A percentile compares a stretch with the other conserved stretches of the same genome.
Conservation (phyloP, 2,888 invertebrate species). For the Sussaba pulchella region DNA sequence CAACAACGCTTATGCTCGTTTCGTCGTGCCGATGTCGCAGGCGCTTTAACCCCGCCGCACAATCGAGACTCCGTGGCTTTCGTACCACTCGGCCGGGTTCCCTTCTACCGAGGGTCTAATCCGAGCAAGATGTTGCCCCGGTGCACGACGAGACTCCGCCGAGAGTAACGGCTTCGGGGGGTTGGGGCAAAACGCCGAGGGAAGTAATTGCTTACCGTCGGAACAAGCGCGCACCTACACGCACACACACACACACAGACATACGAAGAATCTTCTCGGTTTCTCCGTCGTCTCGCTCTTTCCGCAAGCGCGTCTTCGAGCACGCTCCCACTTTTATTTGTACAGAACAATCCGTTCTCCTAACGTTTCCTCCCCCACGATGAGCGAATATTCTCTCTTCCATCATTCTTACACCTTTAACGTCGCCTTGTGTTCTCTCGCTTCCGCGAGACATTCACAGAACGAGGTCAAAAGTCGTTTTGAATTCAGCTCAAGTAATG, state of each 20-base stretch:
- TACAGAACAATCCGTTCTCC: conserved; percentile 29
- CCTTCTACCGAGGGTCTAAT: conserved; percentile 73
- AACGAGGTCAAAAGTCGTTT: conserved; percentile 9
- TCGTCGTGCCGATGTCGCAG: conserved; percentile 55
- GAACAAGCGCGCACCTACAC: conserved; percentile 77
- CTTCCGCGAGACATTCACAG: not conserved
- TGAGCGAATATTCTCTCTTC: conserved; percentile 32
- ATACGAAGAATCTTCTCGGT: conserved; percentile 56
- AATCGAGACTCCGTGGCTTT: conserved; percentile 50
- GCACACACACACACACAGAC: too few species aligned
- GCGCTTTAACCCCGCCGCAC: conserved; percentile 30
- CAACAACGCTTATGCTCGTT: conserved; percentile 18
- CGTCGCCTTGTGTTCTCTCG: not conserved
- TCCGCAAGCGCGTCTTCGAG: conserved; percentile 24
- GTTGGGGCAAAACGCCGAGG: conserved; percentile 75
- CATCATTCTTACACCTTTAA: conserved; percentile 24
- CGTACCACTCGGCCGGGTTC: conserved; percentile 28
- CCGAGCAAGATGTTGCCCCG: conserved; percentile 81
- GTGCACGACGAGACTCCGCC: conserved; percentile 54
- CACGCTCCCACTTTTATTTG: conserved; percentile 43
- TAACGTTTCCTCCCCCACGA: conserved; percentile 8
- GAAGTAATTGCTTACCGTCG: conserved; percentile 82
- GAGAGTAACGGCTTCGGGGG: conserved; percentile 64
- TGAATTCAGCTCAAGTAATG: not conserved
- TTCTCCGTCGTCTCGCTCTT: conserved; percentile 24